Conservation (phyloP, 1,140 invertebrate species). For the Saccostrea cuccullata region DNA sequence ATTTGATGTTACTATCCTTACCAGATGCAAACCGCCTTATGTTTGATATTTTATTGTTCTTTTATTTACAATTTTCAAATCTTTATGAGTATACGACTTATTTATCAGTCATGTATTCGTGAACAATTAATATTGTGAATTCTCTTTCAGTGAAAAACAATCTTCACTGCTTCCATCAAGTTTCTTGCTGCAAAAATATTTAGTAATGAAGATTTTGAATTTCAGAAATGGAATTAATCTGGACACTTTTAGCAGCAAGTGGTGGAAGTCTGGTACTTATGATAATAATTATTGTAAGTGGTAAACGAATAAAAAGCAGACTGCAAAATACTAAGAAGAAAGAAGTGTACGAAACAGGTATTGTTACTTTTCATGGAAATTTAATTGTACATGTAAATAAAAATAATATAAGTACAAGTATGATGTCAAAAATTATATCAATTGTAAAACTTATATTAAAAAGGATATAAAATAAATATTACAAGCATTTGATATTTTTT, state of each 20-base stretch:
- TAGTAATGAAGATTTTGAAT: neutral
- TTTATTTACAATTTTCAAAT: too few species aligned
- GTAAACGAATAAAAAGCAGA: neutral
- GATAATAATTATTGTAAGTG: neutral
- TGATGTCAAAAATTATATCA: too few species aligned
- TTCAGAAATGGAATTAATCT: neutral
- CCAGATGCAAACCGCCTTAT: too few species aligned
- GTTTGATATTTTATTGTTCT: too few species aligned
- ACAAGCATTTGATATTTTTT: too few species aligned
- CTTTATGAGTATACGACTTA: neutral
- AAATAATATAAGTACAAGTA: too few species aligned
- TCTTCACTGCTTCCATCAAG: neutral
- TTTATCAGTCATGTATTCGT: neutral
- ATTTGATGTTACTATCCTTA: too few species aligned
- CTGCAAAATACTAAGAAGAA: neutral
- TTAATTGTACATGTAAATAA: too few species aligned
- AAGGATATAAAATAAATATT: too few species aligned
- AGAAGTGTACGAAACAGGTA: neutral
- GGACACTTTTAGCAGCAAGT: neutral
- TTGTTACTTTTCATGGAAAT: neutral
- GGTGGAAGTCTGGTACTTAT: neutral
- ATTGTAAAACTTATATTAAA: too few species aligned
- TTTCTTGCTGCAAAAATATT: too few species aligned
- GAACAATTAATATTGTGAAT: too few species aligned
- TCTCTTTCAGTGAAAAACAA: neutral